These are phyloP conservation scores for Passer domesticus DNA, from an alignment of 2,113 vertebrate species.

Conservation along the genomic window DNA sequence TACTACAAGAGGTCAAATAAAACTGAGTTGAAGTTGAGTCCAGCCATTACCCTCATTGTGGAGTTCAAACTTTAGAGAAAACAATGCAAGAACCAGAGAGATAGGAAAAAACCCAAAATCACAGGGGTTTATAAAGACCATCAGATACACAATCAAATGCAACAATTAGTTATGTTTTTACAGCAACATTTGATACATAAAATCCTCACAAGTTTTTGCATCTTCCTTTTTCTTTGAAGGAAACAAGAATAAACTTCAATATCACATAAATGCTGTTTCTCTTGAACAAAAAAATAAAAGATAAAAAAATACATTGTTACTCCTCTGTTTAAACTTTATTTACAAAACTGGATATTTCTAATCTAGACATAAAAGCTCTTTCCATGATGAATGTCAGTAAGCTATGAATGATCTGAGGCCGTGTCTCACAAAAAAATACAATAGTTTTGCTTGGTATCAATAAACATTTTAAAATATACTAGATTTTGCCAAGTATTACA, in stretches of 20 bases:
- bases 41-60: background rate
- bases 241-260: constrained; percentile 61
- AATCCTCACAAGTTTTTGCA: constrained; percentile 58
- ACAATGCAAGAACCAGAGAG: background rate
- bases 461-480: constrained; percentile 77
- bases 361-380: constrained; percentile 75
- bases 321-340: constrained; percentile 82
- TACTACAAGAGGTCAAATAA: background rate
- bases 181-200: constrained; percentile 50
- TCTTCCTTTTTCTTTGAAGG: constrained; percentile 52
- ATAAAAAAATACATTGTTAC: constrained; percentile 85
- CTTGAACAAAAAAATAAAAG: constrained; percentile 76
- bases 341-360: constrained; percentile 76
- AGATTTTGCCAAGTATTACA: constrained; percentile 75
- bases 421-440: constrained; percentile 80
- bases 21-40: background rate
- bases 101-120: background rate
- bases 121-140: constrained; percentile 17
- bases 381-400: constrained; percentile 63
- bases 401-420: constrained; percentile 70
- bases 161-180: constrained; percentile 51
- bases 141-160: constrained; percentile 28
- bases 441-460: constrained; percentile 75
- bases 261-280: constrained; percentile 56
- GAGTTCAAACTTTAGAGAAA: background rate